Base-by-base conservation (phyloP, 1,140 invertebrate genomes). In the Odontomachus brunneus region DNA sequence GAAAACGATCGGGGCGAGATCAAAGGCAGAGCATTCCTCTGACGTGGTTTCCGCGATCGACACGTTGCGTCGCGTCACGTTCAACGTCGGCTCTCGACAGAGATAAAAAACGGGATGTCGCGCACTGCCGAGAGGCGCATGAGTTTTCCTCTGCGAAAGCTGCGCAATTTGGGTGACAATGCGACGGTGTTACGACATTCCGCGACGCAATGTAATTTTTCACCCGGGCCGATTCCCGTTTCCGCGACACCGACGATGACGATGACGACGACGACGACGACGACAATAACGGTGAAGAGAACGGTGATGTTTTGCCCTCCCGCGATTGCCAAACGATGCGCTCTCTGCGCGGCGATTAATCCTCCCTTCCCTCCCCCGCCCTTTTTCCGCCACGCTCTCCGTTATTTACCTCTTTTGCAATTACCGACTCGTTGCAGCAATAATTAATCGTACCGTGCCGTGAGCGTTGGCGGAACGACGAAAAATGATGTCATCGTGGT, bases 11-110 rank as follows among this genome's bases (percentile, higher is more conserved):
- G 17, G 0, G 5, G 29, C 7, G 65, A 57, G 75, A 69, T 80
- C 65, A 80, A 80, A 80, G 75, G 65, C 57, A 80, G 57, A n/a
- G n/a, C 69, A 55, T 71, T 80, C 11, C 75, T 80, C 22, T 44
- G 73, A 76, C 51, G 65, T 22, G 75, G 75, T 78, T 78, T 78
- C 15, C 75, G 33, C 75, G 65, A 80, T 80, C 65, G 75, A 80
- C 75, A 80, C 75, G 65, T 80, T 33, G 57, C 44, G 73, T 55
- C 49, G 15, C 48, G 48, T 74, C 19, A n/a, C 53, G 19, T 53
- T 59, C 26, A 4, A 38, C 44, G 24, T 33, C 44, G 72, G 19
- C 19, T 14, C 72, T 7, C 44, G 26, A 22, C 26, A 33, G 48
- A n/a, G 65, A 71, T 80, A 69, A 80, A 80, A 71, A 33, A 51